A percentile compares a stretch with the other conserved stretches of the same genome.
Conservation (phyloP, 2,797 vertebrate species). For the Danio aesculapii region DNA sequence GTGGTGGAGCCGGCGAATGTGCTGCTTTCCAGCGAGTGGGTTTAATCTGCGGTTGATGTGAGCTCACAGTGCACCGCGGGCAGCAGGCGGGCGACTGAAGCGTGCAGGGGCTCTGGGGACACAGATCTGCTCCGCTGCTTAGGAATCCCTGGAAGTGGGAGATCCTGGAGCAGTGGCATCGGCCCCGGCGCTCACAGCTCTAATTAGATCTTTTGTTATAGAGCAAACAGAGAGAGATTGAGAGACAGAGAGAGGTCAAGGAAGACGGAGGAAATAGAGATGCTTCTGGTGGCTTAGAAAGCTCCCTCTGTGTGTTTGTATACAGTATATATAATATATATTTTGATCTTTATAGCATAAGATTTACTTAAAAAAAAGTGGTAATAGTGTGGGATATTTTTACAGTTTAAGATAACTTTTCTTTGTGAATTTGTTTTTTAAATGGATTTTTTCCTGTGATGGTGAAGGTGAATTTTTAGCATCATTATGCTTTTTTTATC, state of each 20-base stretch:
- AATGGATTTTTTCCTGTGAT: no score
- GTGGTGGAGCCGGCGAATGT: slow-evolving; percentile 25
- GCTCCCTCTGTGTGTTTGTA: background rate
- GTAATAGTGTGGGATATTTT: no score
- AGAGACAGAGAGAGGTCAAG: slow-evolving; percentile 34
- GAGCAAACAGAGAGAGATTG: slow-evolving; percentile 33
- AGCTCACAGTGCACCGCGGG: slow-evolving; percentile 41
- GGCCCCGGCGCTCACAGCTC: slow-evolving; percentile 35
- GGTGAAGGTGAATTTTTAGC: no score
- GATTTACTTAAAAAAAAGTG: background rate
- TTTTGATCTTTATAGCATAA: no score
- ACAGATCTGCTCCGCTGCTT: slow-evolving; percentile 45
- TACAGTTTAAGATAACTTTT: no score
- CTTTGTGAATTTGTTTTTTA: no score
- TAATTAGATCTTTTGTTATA: slow-evolving; percentile 66
- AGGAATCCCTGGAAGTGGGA: slow-evolving; percentile 56
- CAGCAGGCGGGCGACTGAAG: slow-evolving; percentile 21
- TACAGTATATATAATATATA: background rate
- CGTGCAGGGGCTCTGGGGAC: slow-evolving; percentile 45
- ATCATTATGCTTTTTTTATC: no score
- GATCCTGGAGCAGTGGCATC: slow-evolving; percentile 38
- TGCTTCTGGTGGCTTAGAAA: background rate
- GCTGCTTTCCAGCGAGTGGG: slow-evolving; percentile 43
- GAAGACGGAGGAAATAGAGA: background rate
- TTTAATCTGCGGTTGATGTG: slow-evolving; percentile 47